These are phyloP conservation scores for Gerris buenoi DNA, from an alignment of 1,140 invertebrate species.

Conservation along the genomic window DNA sequence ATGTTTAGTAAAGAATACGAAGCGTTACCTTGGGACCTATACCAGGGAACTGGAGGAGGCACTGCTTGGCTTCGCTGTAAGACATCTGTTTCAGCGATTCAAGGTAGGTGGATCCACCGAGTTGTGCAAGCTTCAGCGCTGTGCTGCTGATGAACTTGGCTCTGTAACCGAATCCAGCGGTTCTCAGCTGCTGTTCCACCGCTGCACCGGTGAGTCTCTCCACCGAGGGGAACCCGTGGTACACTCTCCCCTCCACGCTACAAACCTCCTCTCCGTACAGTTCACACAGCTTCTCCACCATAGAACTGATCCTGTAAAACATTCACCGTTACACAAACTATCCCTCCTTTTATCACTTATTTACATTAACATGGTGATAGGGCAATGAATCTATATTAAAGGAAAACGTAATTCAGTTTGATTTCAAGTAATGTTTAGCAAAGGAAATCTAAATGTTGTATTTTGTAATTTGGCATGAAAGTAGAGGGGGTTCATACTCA, in stretches of 20 bases:
- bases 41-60: slow-evolving; percentile 63
- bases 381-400: too few relatives aligned
- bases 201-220: slow-evolving; percentile 39
- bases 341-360: too few relatives aligned
- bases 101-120: slow-evolving; percentile 58
- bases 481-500: too few relatives aligned
- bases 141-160: slow-evolving; percentile 69
- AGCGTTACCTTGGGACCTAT: slow-evolving; percentile 79
- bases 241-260: slow-evolving; percentile 43
- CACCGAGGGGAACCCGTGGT: slow-evolving; percentile 69
- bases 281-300: slow-evolving; percentile 80
- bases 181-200: slow-evolving; percentile 53
- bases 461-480: too few relatives aligned
- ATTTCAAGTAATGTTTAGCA: too few relatives aligned
- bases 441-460: too few relatives aligned
- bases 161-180: slow-evolving; percentile 82
- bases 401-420: too few relatives aligned
- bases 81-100: slow-evolving; percentile 42
- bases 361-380: too few relatives aligned
- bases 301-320: slow-evolving; percentile 61
- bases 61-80: slow-evolving; percentile 55
- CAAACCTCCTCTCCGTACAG: slow-evolving; percentile 67
- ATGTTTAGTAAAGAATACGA: too few relatives aligned
- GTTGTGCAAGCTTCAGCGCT: slow-evolving; percentile 45
- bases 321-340: too few relatives aligned